phyloP scores from a whole-genome alignment of 2,888 invertebrate genomes.

The Latrodectus elegans region DNA sequence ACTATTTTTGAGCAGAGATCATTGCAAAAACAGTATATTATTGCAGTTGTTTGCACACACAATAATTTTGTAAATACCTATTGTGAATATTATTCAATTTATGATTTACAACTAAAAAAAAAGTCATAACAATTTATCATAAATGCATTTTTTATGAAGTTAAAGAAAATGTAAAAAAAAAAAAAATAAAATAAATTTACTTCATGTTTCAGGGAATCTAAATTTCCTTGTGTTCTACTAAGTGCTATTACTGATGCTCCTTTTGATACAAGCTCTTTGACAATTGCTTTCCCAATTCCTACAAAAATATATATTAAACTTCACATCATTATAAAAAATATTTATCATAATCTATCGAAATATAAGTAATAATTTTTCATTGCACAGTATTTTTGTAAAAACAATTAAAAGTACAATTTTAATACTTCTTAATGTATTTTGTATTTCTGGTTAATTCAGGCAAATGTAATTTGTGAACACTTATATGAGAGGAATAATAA shows the following conservation, averaged over 20 bases:
- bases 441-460: neutral
- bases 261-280: slow-evolving; percentile 81
- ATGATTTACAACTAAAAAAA: neutral
- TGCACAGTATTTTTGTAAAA: neutral
- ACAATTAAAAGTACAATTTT: neutral
- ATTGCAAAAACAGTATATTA: too few relatives aligned
- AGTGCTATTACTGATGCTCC: slow-evolving; percentile 87
- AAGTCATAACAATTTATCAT: neutral
- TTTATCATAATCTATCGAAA: neutral
- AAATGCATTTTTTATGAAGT: neutral
- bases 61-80: too few relatives aligned
- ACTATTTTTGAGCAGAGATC: too few relatives aligned
- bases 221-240: slow-evolving; percentile 81
- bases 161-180: neutral
- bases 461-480: too few relatives aligned
- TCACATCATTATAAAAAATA: neutral
- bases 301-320: neutral
- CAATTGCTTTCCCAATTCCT: slow-evolving; percentile 84
- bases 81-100: neutral
- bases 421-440: neutral
- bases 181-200: slow-evolving; percentile 41
- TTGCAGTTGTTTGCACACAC: too few relatives aligned
- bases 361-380: neutral
- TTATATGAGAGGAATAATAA: too few relatives aligned
- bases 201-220: slow-evolving; percentile 80